Evolutionary conservation across 2,113 vertebrate genomes (phyloP).

Genomic region (Pteropus alecto): DNA sequence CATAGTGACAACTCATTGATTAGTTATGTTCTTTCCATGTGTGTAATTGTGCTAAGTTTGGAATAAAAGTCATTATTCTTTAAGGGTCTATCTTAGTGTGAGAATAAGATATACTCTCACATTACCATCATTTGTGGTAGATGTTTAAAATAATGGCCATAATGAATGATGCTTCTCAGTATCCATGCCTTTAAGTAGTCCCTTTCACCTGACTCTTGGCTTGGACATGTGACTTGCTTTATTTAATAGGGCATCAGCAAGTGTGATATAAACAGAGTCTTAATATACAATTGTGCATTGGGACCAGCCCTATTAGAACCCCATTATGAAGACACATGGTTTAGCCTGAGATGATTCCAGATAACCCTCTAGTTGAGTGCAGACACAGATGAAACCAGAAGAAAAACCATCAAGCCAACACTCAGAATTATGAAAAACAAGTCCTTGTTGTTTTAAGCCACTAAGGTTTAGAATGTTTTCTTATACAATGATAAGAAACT

Average conservation of each 20-base stretch:
- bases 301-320: not conserved
- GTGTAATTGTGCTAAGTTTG: not conserved
- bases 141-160: not conserved
- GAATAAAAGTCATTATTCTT: not conserved
- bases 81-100: not conserved
- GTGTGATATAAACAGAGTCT: not conserved
- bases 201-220: not conserved
- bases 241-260: not conserved
- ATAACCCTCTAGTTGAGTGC: not conserved
- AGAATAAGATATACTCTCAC: not conserved
- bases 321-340: not conserved
- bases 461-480: not conserved
- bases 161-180: not conserved
- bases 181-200: not conserved
- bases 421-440: not conserved
- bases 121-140: not conserved
- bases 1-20: not conserved
- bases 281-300: not conserved
- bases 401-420: not conserved
- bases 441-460: not conserved
- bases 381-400: not conserved
- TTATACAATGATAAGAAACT: not conserved
- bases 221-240: not conserved
- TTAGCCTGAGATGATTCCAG: not conserved
- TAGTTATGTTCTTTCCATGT: not conserved